A percentile compares a stretch with the other conserved stretches of the same genome.
These are phyloP conservation scores for Gobionotothen gibberifrons DNA, from an alignment of 2,797 vertebrate genomes.

Conservation along the genomic window DNA sequence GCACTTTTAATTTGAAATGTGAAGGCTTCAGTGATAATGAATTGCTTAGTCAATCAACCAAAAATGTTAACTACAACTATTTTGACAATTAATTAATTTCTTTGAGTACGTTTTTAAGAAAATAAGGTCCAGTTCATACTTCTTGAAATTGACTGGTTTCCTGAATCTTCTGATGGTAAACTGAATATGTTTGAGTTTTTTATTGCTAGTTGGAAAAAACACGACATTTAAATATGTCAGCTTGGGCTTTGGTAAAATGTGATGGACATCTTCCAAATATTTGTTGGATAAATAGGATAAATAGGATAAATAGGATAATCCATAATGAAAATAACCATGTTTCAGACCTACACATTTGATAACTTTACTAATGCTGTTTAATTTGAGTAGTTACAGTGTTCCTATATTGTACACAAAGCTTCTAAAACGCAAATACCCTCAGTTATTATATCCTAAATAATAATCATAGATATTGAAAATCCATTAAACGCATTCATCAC, in stretches of 20 bases:
- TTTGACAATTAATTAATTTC: neutral
- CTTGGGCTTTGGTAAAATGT: too few relatives aligned
- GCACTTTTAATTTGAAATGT: neutral
- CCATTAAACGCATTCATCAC: conserved; percentile 19
- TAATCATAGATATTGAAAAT: conserved; percentile 21
- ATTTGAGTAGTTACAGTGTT: neutral
- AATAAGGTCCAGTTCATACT: neutral
- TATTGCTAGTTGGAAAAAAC: neutral
- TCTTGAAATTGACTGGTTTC: neutral
- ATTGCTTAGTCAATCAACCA: neutral
- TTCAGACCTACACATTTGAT: neutral
- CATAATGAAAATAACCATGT: neutral
- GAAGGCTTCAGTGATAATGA: neutral
- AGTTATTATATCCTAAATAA: conserved; percentile 24
- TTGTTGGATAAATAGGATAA: too few relatives aligned
- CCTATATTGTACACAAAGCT: conserved; percentile 2
- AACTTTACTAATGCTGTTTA: neutral
- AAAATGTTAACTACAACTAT: neutral
- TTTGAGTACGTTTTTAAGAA: neutral
- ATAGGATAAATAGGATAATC: neutral
- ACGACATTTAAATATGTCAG: neutral
- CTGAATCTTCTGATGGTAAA: neutral
- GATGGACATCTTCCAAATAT: neutral
- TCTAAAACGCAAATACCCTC: neutral
- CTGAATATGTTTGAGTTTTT: neutral